Evolutionary conservation across 1,140 invertebrate species (phyloP).

Genomic region (Chrysoperla carnea): DNA sequence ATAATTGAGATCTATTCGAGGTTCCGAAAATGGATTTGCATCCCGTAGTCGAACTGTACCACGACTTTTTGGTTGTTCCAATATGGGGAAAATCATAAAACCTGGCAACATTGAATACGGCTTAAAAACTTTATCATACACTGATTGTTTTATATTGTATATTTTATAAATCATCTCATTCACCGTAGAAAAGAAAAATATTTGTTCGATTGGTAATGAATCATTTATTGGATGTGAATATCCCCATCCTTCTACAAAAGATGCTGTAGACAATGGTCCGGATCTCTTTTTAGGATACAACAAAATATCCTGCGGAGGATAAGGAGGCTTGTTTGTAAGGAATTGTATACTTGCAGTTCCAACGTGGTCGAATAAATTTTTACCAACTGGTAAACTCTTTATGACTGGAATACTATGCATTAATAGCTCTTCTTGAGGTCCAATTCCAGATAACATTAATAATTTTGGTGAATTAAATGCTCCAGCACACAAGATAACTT

Average conservation of each 20-base stretch:
- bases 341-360: constrained; percentile 8
- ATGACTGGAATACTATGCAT: constrained; percentile 36
- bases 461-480: constrained; percentile 49
- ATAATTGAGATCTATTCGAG: constrained; percentile 22
- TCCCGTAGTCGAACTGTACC: constrained; percentile 25
- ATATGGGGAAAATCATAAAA: constrained; percentile 64
- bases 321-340: not conserved
- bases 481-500: constrained; percentile 49
- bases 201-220: not conserved
- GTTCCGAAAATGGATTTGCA: not conserved
- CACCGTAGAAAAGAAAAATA: not conserved
- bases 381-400: constrained; percentile 37
- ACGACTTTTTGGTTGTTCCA: constrained; percentile 21
- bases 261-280: not conserved
- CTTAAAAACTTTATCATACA: constrained; percentile 47
- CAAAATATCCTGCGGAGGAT: constrained; percentile 26
- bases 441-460: constrained; percentile 57
- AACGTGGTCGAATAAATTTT: constrained; percentile 45
- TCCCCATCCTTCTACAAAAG: not conserved
- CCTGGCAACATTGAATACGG: constrained; percentile 54
- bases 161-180: too few species aligned
- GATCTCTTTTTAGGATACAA: not conserved
- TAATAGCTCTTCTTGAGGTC: constrained; percentile 45
- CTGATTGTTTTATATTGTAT: too few species aligned
- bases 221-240: not conserved